A percentile compares a stretch with the other conserved stretches of the same genome.
Conservation (phyloP, 2,888 invertebrate genomes). For the Sphaeridia pumilis region DNA sequence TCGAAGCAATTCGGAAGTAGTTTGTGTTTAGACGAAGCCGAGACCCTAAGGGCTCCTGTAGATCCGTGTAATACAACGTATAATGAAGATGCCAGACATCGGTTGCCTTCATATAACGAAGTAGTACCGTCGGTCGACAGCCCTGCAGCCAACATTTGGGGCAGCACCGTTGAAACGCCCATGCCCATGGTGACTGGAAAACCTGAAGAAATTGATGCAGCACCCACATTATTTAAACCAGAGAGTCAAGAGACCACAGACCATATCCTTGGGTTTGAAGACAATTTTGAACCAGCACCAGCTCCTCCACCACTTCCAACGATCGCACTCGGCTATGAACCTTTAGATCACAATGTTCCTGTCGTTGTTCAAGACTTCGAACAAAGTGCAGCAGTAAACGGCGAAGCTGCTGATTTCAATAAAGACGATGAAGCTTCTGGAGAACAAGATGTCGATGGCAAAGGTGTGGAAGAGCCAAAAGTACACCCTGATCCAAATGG, state of each 20-base stretch:
- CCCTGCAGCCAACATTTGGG: not conserved
- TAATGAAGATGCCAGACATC: not conserved
- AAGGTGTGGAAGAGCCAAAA: slow-evolving; percentile 36
- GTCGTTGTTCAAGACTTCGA: not conserved
- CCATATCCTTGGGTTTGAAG: not conserved
- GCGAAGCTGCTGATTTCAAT: not conserved
- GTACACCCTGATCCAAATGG: slow-evolving; percentile 48
- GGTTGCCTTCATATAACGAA: not conserved
- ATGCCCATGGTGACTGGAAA: too few species aligned
- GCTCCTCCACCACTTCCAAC: too few species aligned
- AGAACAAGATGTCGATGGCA: slow-evolving; percentile 46
- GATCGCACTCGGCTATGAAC: not conserved
- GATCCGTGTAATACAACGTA: not conserved
- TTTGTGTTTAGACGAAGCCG: not conserved
- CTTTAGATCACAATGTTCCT: not conserved
- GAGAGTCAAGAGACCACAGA: not conserved
- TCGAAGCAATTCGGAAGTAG: not conserved
- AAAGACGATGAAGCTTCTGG: slow-evolving; percentile 40
- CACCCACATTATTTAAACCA: too few species aligned
- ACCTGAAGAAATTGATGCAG: not conserved
- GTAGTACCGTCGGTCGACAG: not conserved
- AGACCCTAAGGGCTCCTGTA: not conserved
- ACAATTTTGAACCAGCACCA: not conserved
- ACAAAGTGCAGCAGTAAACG: not conserved
- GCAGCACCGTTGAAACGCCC: not conserved